phyloP scores from a whole-genome alignment of 2,888 invertebrate species.

The Thelaira solivaga region DNA sequence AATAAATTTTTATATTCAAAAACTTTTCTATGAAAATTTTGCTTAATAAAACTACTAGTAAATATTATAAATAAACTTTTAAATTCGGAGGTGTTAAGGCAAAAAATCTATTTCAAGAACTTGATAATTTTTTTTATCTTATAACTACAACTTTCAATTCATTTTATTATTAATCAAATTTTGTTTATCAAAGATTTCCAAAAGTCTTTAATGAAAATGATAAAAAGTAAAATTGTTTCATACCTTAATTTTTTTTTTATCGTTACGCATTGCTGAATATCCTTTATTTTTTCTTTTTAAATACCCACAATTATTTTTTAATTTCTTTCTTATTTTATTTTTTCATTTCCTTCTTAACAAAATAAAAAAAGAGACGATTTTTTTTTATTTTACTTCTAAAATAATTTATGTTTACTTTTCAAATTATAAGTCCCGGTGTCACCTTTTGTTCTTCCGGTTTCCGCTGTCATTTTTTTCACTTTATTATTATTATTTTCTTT shows the following conservation, averaged over 20 bases:
- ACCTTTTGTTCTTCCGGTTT: conserved; percentile 67
- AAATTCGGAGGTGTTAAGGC: no score
- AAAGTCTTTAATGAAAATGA: no score
- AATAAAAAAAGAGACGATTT: not conserved
- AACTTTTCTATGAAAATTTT: no score
- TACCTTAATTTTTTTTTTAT: conserved; percentile 1
- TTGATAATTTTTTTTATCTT: no score
- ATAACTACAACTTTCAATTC: no score
- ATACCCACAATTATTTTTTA: not conserved
- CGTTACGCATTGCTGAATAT: not conserved
- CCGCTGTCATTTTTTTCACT: conserved; percentile 48
- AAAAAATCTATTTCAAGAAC: no score
- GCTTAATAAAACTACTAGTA: no score
- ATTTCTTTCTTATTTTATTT: conserved; percentile 5
- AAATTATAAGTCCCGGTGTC: conserved; percentile 68
- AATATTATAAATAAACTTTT: no score
- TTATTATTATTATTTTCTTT: conserved; percentile 49
- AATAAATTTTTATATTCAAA: no score
- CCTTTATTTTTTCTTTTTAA: not conserved
- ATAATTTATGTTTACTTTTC: conserved; percentile 55
- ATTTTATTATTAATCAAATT: no score
- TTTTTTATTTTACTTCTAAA: not conserved
- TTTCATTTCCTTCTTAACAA: not conserved
- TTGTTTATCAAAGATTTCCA: no score
- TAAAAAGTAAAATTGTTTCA: no score